Evolutionary conservation across 1,140 invertebrate genomes (phyloP).

Genomic region (Aplysia californica): DNA sequence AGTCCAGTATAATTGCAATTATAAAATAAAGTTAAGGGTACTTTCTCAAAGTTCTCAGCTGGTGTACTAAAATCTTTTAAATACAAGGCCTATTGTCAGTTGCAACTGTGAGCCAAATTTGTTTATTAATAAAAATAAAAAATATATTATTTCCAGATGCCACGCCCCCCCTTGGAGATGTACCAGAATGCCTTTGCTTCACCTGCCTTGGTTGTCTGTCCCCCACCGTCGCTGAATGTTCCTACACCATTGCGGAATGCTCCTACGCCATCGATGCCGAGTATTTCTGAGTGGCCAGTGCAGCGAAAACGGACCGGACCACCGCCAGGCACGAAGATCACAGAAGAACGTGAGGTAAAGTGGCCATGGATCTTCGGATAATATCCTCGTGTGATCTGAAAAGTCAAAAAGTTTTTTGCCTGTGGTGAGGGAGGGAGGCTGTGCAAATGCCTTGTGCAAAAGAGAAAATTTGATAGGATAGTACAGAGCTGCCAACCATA

Average conservation of each 20-base stretch:
- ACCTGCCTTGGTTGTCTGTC: not conserved
- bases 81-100: too few species aligned
- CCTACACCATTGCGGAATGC: not conserved
- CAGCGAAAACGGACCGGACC: not conserved
- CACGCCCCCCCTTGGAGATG: not conserved
- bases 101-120: not conserved
- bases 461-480: not conserved
- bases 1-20: too few species aligned
- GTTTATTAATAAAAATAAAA: not conserved
- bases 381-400: not conserved
- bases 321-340: slow-evolving; percentile 21
- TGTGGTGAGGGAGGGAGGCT: not conserved
- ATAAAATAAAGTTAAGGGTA: too few species aligned
- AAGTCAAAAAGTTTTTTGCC: not conserved
- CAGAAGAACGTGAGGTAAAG: not conserved
- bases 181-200: not conserved
- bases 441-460: not conserved
- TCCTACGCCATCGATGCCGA: not conserved
- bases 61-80: too few species aligned
- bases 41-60: too few species aligned
- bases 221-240: not conserved
- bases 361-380: not conserved
- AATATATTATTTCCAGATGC: not conserved
- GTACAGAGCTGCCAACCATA: not conserved
- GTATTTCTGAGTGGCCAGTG: slow-evolving; percentile 16